A percentile compares a stretch with the other conserved stretches of the same genome.
These are phyloP conservation scores for Dryocosmus kuriphilus DNA, from an alignment of 2,888 invertebrate species.

Conservation along the genomic window DNA sequence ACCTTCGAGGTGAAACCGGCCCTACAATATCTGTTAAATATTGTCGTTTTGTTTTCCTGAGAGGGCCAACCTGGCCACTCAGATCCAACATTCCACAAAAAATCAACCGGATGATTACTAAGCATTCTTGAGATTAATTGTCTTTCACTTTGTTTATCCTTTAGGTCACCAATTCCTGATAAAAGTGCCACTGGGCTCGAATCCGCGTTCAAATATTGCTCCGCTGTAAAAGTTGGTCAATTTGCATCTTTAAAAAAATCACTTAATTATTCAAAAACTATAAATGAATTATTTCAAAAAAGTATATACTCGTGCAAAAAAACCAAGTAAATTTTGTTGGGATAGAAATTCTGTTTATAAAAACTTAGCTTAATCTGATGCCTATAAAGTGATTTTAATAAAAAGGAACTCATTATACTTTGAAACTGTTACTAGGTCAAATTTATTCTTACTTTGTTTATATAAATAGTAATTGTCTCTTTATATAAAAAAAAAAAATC, in stretches of 20 bases:
- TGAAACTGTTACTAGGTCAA: too few species aligned
- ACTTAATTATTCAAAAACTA: background rate
- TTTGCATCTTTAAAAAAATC: background rate
- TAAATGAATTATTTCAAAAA: too few species aligned
- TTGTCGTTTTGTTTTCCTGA: conserved; percentile 82
- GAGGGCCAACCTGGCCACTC: conserved; percentile 87
- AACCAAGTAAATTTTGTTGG: too few species aligned
- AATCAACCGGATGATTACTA: conserved; percentile 89
- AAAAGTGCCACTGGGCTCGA: conserved; percentile 70
- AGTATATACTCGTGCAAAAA: too few species aligned
- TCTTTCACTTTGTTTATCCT: conserved; percentile 69
- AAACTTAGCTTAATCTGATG: background rate
- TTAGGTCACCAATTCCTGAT: conserved; percentile 71
- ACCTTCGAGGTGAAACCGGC: conserved; percentile 96
- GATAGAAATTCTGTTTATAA: background rate
- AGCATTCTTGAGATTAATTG: conserved; percentile 85
- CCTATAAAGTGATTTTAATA: too few species aligned
- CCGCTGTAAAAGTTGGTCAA: conserved; percentile 52
- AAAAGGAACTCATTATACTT: too few species aligned
- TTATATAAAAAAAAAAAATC: too few species aligned
- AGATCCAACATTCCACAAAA: conserved; percentile 93
- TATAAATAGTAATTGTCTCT: too few species aligned
- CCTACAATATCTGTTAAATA: conserved; percentile 89
- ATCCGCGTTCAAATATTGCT: conserved; percentile 64
- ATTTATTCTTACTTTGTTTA: too few species aligned